A percentile compares a stretch with the other conserved stretches of the same genome.
Evolutionary conservation across 2,888 invertebrate species (phyloP).

Genomic region (Odontocerum albicorne): DNA sequence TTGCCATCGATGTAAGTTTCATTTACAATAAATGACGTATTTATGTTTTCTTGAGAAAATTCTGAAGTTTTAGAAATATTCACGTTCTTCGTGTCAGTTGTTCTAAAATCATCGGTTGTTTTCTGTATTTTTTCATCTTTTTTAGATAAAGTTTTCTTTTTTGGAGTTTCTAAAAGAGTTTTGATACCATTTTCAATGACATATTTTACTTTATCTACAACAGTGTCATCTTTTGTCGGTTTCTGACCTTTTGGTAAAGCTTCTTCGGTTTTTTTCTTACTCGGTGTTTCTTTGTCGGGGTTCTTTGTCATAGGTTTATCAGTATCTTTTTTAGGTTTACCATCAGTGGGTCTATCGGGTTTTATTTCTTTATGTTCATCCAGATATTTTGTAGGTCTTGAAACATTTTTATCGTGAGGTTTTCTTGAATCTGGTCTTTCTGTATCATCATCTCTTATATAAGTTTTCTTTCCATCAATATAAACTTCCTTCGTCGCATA

Average conservation of each 20-base stretch:
- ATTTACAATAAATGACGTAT: conserved; percentile 5
- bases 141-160: conserved; percentile 1
- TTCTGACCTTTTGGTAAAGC: too few relatives aligned
- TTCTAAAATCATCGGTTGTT: neutral
- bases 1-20: conserved; percentile 6
- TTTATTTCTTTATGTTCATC: too few relatives aligned
- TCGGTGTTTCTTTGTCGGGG: neutral
- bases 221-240: conserved; percentile 3
- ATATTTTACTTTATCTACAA: conserved; percentile 13
- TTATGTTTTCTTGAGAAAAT: neutral
- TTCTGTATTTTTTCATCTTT: conserved; percentile 5
- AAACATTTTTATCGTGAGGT: too few relatives aligned
- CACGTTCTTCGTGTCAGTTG: neutral
- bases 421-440: too few relatives aligned
- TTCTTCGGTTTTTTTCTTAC: neutral
- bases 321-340: neutral
- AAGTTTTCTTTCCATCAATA: too few relatives aligned
- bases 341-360: too few relatives aligned
- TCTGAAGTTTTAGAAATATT: neutral
- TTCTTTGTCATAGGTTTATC: conserved; percentile 5
- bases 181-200: conserved; percentile 28
- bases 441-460: too few relatives aligned
- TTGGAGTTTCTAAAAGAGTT: conserved; percentile 17
- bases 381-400: too few relatives aligned
- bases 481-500: too few relatives aligned